Evolutionary conservation across 2,888 invertebrate species (phyloP).

Genomic region (Limnephilus rhombicus): DNA sequence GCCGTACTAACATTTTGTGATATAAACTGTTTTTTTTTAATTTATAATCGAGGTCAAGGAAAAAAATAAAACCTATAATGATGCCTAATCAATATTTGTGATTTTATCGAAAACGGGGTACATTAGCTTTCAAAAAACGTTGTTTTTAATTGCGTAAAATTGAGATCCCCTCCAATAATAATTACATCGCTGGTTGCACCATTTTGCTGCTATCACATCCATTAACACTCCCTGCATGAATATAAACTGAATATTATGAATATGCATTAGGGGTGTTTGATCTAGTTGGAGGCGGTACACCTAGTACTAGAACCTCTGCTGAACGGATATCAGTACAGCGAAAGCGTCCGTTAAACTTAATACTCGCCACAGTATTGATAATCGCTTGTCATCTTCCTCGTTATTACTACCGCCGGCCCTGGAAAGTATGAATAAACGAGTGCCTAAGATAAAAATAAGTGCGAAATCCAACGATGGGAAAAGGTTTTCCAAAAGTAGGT

Average conservation of each 20-base stretch:
- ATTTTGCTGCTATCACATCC: constrained; percentile 6
- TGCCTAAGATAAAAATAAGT: background rate
- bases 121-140: too few relatives aligned
- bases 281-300: background rate
- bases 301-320: background rate
- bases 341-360: constrained; percentile 8
- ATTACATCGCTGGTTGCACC: background rate
- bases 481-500: background rate
- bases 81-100: too few relatives aligned
- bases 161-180: background rate
- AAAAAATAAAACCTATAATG: too few relatives aligned
- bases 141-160: background rate
- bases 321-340: background rate
- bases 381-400: background rate
- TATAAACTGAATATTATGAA: background rate
- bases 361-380: background rate
- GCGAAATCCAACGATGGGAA: background rate
- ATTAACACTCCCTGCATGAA: background rate
- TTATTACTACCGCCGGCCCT: background rate
- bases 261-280: constrained; percentile 7
- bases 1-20: too few relatives aligned
- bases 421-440: background rate
- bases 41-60: too few relatives aligned
- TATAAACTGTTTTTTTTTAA: too few relatives aligned
- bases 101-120: too few relatives aligned